Conservation (phyloP, 2,113 vertebrate genomes). For the Oryctolagus cuniculus region DNA sequence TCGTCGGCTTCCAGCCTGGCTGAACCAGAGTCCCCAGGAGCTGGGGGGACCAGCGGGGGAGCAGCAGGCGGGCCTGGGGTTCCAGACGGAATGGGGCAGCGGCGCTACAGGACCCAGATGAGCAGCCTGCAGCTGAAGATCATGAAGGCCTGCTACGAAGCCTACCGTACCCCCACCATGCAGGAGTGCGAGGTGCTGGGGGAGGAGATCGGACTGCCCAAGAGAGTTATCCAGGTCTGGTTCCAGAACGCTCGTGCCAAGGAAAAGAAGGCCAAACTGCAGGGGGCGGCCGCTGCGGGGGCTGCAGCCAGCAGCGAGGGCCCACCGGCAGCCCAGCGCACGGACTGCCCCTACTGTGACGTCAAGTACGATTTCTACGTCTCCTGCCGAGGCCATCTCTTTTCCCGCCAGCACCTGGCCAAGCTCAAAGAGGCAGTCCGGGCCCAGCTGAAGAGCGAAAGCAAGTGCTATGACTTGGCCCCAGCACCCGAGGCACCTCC, state of each 20-base stretch:
- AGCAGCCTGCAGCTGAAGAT: conserved; percentile 94
- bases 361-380: conserved; percentile 93
- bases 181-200: conserved; percentile 94
- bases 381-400: conserved; percentile 94
- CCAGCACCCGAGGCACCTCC: conserved; percentile 49
- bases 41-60: conserved; percentile 68
- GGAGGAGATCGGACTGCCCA: conserved; percentile 92
- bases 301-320: conserved; percentile 78
- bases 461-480: conserved; percentile 84
- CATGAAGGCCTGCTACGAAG: conserved; percentile 94
- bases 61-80: conserved; percentile 82
- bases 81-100: conserved; percentile 86
- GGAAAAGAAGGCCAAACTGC: conserved; percentile 94
- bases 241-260: conserved; percentile 97
- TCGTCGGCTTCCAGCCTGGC: conserved; percentile 84
- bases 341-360: conserved; percentile 92
- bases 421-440: conserved; percentile 88
- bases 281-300: conserved; percentile 87
- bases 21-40: conserved; percentile 84
- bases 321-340: conserved; percentile 87
- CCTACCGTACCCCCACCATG: conserved; percentile 95
- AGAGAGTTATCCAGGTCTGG: conserved; percentile 96
- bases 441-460: conserved; percentile 86
- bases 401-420: conserved; percentile 93
- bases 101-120: conserved; percentile 94